These are phyloP conservation scores for Electrona antarctica DNA, from an alignment of 2,113 vertebrate species.

Conservation along the genomic window DNA sequence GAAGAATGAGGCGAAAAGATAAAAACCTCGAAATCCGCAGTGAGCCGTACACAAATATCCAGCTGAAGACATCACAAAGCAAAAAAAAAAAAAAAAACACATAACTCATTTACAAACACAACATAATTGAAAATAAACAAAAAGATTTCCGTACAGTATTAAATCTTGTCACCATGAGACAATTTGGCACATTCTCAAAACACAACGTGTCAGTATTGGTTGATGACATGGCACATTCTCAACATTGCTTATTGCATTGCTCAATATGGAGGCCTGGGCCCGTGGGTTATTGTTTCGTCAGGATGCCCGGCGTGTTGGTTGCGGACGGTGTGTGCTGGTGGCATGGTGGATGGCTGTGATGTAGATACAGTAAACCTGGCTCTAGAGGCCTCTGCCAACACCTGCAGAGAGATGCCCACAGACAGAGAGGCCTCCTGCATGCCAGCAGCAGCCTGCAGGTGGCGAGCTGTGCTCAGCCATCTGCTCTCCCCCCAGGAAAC, in stretches of 20 bases:
- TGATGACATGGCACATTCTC: constrained; percentile 77
- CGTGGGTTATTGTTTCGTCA: constrained; percentile 68
- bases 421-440: constrained; percentile 59
- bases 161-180: constrained; percentile 67
- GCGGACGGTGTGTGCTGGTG: constrained; percentile 31
- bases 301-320: constrained; percentile 54
- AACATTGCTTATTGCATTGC: constrained; percentile 78
- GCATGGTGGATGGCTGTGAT: constrained; percentile 43
- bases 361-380: constrained; percentile 50
- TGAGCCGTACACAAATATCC: constrained; percentile 67
- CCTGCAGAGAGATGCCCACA: constrained; percentile 51
- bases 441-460: constrained; percentile 74
- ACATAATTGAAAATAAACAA: constrained; percentile 66
- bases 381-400: constrained; percentile 50
- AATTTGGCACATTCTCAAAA: constrained; percentile 81
- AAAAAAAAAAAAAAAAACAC: constrained; percentile 54
- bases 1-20: constrained; percentile 69
- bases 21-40: constrained; percentile 63
- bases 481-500: constrained; percentile 78
- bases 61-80: constrained; percentile 63
- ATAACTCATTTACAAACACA: constrained; percentile 70
- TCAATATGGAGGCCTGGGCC: constrained; percentile 60
- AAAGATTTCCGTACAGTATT: constrained; percentile 62
- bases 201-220: constrained; percentile 67
- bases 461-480: constrained; percentile 78